Conservation (phyloP, 2,113 vertebrate species). For the Kryptolebias marmoratus region DNA sequence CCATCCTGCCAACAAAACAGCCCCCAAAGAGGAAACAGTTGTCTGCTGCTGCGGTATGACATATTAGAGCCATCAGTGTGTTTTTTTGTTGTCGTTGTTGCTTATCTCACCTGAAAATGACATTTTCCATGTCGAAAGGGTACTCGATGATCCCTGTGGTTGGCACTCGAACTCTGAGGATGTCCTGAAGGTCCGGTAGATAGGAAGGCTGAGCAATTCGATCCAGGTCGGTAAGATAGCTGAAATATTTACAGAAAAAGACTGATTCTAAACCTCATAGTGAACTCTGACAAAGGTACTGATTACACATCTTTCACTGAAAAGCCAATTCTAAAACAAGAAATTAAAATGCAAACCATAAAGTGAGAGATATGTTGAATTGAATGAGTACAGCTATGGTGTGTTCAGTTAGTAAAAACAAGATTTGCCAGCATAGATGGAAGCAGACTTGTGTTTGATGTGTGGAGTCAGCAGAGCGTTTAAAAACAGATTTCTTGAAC, state of each 20-base stretch:
- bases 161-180: constrained; percentile 79
- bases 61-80: rapidly evolving
- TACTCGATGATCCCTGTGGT: constrained; percentile 88
- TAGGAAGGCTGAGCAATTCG: constrained; percentile 69
- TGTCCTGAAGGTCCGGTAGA: constrained; percentile 66
- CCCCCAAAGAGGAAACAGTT: not conserved
- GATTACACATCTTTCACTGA: too few relatives aligned
- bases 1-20: constrained; percentile 87
- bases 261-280: not conserved
- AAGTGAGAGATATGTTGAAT: too few relatives aligned
- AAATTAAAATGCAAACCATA: too few relatives aligned
- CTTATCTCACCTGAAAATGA: constrained; percentile 93
- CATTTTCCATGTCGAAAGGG: constrained; percentile 96
- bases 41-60: not conserved
- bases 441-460: too few relatives aligned
- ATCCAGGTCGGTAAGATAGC: constrained; percentile 77
- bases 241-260: constrained; percentile 22
- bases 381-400: too few relatives aligned
- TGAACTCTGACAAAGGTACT: not conserved
- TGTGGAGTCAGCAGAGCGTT: too few relatives aligned
- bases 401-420: too few relatives aligned
- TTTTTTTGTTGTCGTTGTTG: too few relatives aligned
- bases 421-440: too few relatives aligned
- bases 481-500: too few relatives aligned
- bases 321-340: too few relatives aligned